These are phyloP conservation scores for Nerophis ophidion DNA, from an alignment of 2,113 vertebrate species.

Conservation along the genomic window DNA sequence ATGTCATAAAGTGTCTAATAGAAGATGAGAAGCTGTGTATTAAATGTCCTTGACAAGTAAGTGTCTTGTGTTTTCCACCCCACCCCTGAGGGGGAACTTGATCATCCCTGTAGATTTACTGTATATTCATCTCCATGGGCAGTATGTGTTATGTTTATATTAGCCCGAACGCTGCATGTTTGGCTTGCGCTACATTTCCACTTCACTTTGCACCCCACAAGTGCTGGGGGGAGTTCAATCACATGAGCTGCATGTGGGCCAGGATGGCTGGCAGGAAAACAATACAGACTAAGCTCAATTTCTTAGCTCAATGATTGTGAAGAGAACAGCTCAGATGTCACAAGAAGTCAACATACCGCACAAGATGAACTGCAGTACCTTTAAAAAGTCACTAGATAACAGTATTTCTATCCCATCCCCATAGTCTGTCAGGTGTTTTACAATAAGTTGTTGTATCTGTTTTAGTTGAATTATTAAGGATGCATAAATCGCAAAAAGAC, in stretches of 20 bases:
- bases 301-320: slow-evolving; percentile 16
- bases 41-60: slow-evolving; percentile 22
- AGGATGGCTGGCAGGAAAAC: slow-evolving; percentile 26
- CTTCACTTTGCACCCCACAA: slow-evolving; percentile 34
- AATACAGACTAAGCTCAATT: slow-evolving; percentile 35
- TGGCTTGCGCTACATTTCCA: slow-evolving; percentile 32
- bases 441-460: no score
- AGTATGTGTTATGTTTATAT: slow-evolving; percentile 66
- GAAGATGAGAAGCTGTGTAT: not conserved
- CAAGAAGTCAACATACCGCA: no score
- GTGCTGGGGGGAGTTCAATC: slow-evolving; percentile 63
- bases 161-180: slow-evolving; percentile 50
- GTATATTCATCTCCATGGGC: slow-evolving; percentile 40
- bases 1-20: no score
- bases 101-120: slow-evolving; percentile 24
- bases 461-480: no score
- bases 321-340: slow-evolving; percentile 13
- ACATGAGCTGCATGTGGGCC: slow-evolving; percentile 43
- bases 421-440: no score
- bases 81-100: no score
- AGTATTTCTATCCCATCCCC: no score
- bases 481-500: no score
- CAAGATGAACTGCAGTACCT: no score
- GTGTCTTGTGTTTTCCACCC: slow-evolving; percentile 8
- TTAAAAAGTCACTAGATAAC: no score